Conservation (phyloP, 2,888 invertebrate species). For the Brenthis hecate region DNA sequence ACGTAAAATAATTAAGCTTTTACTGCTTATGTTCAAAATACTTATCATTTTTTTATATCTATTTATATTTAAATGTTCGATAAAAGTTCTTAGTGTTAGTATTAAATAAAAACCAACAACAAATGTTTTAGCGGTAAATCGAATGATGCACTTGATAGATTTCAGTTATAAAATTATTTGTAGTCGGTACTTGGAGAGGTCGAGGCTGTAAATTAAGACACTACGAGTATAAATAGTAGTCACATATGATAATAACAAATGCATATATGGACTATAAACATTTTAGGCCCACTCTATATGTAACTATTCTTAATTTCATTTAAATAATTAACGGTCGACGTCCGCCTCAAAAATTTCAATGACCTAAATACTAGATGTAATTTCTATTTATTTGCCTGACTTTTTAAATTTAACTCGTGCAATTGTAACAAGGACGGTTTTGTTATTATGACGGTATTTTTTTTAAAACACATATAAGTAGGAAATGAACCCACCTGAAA, state of each 20-base stretch:
- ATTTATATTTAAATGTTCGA: no score
- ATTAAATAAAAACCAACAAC: background rate
- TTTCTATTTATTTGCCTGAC: slow-evolving; percentile 29
- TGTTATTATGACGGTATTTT: slow-evolving; percentile 4
- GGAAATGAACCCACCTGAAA: background rate
- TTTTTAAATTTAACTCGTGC: slow-evolving; percentile 35
- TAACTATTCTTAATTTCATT: slow-evolving; percentile 21
- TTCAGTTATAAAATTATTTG: slow-evolving; percentile 21
- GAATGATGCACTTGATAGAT: slow-evolving; percentile 23
- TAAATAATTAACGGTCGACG: slow-evolving; percentile 23
- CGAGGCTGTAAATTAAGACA: slow-evolving; percentile 4
- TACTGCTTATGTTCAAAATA: no score
- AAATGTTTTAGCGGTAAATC: slow-evolving; percentile 6
- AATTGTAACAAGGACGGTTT: slow-evolving; percentile 33
- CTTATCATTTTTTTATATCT: no score
- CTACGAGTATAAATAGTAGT: background rate
- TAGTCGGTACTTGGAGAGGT: background rate
- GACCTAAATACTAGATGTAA: slow-evolving; percentile 35
- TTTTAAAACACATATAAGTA: background rate
- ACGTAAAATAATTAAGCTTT: no score
- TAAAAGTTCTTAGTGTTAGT: no score
- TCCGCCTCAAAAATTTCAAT: slow-evolving; percentile 28
- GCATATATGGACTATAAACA: background rate
- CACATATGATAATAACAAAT: background rate
- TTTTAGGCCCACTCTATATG: slow-evolving; percentile 1